Conservation (phyloP, 2,797 vertebrate species). For the Neosalanx taihuensis region DNA sequence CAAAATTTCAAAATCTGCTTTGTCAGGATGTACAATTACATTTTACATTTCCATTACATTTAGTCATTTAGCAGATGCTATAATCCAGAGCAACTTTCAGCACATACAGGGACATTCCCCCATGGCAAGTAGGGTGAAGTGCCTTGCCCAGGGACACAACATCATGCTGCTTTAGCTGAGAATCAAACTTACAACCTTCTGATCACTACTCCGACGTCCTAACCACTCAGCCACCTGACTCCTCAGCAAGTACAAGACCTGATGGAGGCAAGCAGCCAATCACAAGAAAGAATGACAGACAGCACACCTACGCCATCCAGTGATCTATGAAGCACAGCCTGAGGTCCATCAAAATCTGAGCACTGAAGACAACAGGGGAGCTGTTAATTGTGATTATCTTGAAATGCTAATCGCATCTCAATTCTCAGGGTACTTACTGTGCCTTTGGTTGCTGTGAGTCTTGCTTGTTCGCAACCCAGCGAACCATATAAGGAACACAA, state of each 20-base stretch:
- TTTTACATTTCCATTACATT: no score
- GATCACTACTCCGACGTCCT: no score
- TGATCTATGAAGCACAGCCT: constrained; percentile 13
- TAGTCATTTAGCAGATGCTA: no score
- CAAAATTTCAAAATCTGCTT: constrained; percentile 22
- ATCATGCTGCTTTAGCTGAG: no score
- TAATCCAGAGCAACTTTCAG: no score
- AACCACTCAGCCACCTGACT: no score
- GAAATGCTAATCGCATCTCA: constrained; percentile 21
- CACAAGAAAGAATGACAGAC: constrained; percentile 9
- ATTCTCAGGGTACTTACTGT: neutral
- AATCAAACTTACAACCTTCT: no score
- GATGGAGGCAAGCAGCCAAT: constrained; percentile 20
- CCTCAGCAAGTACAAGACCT: constrained; percentile 15
- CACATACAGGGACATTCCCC: no score
- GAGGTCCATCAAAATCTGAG: constrained; percentile 16
- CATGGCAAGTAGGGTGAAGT: no score
- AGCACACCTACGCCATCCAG: constrained; percentile 8
- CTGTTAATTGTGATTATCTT: neutral
- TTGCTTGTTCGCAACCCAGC: neutral
- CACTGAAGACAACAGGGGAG: constrained; percentile 7
- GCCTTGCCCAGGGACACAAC: no score
- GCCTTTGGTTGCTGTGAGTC: constrained; percentile 11
- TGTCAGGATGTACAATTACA: constrained; percentile 8
- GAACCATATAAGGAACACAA: constrained; percentile 2